Evolutionary conservation across 2,113 vertebrate species (phyloP).

Genomic region (Pangasianodon hypophthalmus): DNA sequence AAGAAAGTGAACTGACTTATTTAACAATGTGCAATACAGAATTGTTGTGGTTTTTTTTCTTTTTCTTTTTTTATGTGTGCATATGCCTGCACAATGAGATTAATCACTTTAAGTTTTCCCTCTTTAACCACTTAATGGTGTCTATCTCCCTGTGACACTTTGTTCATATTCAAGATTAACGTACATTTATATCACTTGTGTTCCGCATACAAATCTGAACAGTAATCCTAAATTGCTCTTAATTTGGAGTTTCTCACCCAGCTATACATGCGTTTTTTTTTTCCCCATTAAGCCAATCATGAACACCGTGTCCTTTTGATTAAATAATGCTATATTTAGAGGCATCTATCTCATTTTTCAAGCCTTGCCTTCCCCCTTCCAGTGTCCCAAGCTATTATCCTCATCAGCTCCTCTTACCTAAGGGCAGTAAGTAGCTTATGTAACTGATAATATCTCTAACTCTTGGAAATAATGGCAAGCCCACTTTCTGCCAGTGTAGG

Average conservation of each 20-base stretch:
- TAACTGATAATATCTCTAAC: neutral
- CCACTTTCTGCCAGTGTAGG: neutral
- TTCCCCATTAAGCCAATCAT: neutral
- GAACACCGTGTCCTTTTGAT: neutral
- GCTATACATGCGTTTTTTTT: neutral
- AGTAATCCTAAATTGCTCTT: neutral
- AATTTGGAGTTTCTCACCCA: neutral
- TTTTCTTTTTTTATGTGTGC: neutral
- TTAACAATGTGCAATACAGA: neutral
- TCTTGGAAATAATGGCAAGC: neutral
- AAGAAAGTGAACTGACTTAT: neutral
- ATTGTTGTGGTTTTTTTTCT: neutral
- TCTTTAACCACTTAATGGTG: neutral
- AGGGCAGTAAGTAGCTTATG: neutral
- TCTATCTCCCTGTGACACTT: neutral
- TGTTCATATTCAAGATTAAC: neutral
- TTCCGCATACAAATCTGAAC: neutral
- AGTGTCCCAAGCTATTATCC: slow-evolving; percentile 5
- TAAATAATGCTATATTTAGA: neutral
- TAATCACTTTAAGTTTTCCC: neutral
- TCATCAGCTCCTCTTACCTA: neutral
- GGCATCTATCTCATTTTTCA: neutral
- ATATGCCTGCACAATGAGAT: neutral
- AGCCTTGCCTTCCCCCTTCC: neutral
- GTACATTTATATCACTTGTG: neutral